Percentiles rank a stretch among this genome's conserved stretches.
These are phyloP conservation scores for Euwallacea fornicatus DNA, from an alignment of 1,140 invertebrate species.

Conservation along the genomic window DNA sequence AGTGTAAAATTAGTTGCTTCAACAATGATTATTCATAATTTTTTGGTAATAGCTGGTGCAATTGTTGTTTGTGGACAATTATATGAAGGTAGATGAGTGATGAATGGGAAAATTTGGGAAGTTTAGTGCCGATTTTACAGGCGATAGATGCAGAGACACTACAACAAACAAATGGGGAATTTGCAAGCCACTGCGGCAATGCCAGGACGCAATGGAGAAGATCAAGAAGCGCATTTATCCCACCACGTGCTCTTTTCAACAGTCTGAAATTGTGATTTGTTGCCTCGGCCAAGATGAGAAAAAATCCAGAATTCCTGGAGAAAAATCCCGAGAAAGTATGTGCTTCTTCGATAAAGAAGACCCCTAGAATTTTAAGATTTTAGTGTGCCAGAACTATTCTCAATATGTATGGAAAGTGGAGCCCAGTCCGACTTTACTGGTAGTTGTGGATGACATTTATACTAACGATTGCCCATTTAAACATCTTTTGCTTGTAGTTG, in stretches of 20 bases:
- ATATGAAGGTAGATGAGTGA: too few relatives aligned
- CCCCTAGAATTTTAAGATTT: constrained; percentile 5
- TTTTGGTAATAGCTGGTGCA: too few relatives aligned
- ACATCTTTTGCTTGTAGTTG: constrained; percentile 41
- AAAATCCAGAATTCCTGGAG: constrained; percentile 15
- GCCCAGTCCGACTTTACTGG: constrained; percentile 33
- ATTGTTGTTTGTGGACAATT: too few relatives aligned
- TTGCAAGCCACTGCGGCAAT: constrained; percentile 37
- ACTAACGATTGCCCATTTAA: constrained; percentile 44
- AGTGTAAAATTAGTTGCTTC: too few relatives aligned
- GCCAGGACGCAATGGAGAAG: constrained; percentile 37
- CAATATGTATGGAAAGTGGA: constrained; percentile 37
- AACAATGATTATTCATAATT: too few relatives aligned
- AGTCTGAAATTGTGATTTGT: constrained; percentile 43
- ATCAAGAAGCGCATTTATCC: constrained; percentile 37
- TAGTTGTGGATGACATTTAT: constrained; percentile 23
- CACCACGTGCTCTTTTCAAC: constrained; percentile 42
- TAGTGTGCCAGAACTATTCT: constrained; percentile 35
- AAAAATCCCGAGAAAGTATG: constrained; percentile 35
- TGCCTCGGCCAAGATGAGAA: constrained; percentile 33
- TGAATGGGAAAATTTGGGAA: too few relatives aligned
- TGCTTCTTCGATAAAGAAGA: neutral
- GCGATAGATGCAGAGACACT: too few relatives aligned
- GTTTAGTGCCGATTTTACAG: too few relatives aligned
- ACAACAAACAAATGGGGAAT: constrained; percentile 19